Evolutionary conservation across 2,113 vertebrate species (phyloP), one percentile per base, ranked within the genome.

Genomic region (Brevimyrus niger): DNA sequence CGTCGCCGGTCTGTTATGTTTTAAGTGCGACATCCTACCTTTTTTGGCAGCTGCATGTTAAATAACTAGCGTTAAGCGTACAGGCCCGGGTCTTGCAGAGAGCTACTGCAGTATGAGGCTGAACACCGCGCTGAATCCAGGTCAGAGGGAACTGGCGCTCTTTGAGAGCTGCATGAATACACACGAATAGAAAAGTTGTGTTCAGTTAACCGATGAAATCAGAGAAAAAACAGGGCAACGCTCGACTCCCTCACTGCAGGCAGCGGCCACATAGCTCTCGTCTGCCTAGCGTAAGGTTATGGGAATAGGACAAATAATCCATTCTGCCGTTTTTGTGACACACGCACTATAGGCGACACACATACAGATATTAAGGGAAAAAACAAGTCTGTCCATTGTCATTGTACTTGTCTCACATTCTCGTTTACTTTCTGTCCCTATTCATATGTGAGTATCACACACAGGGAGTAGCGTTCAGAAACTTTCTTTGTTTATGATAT

Each of bases 161-260:
- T 97, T 97, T 97, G 94, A 97, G 94, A 95, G 51, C 96, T 97
- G 97, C 97, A 97, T 98, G 98, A 97, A 98, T 98, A 97, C 96
- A 97, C 97, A 97, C 96, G 95, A 97, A 98, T 97, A 95, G 97
- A 95, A 94, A 97, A 97, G 96, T 97, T 97, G 97, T 97, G 97
- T 95, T 97, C 97, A 98, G 97, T 97, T 98, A 97, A 97, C 96
- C 96, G 95, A 95, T 94, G 96, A 97, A 98, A 98, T 97, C 94
- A 93, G 96, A 97, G 96, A 95, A 93, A 89, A 95, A 95, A 95
- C 94, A 95, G 95, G 95, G 92, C 95, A 94, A 92, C 90, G 91
- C 91, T 90, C 92, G 91, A 91, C 91, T 95, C 95, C 95, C 93
- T 95, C 93, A 91, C 91, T 91, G 84, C 90, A 90, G 90, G 91